Evolutionary conservation across 2,888 invertebrate species (phyloP).

Genomic region (Rotaria macrura): DNA sequence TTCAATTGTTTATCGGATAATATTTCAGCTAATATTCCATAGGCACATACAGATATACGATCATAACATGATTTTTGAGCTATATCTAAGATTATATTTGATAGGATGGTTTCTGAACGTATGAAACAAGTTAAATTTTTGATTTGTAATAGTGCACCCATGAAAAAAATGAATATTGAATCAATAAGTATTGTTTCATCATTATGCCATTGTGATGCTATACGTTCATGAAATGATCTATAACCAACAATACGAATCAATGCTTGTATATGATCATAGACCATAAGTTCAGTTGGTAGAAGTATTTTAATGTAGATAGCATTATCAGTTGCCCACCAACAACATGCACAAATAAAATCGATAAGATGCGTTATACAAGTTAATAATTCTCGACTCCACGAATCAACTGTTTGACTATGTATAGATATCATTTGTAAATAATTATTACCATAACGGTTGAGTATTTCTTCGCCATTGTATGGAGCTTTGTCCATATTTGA

Average conservation of each 20-base stretch:
- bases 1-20: not conserved
- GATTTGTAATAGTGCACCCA: not conserved
- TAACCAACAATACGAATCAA: not conserved
- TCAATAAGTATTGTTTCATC: slow-evolving; percentile 6
- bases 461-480: not conserved
- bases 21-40: not conserved
- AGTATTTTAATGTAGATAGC: not conserved
- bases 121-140: slow-evolving; percentile 2
- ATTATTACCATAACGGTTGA: not conserved
- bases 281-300: not conserved
- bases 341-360: not conserved
- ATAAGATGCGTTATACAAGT: not conserved
- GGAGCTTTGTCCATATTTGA: not conserved
- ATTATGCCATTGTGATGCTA: not conserved
- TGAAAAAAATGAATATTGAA: not conserved
- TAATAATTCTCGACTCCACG: not conserved
- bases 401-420: not conserved
- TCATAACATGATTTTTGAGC: not conserved
- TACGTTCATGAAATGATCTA: not conserved
- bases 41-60: not conserved
- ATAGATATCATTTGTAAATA: not conserved
- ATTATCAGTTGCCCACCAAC: not conserved
- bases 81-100: not conserved
- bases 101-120: not conserved
- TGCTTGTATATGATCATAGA: not conserved